These are phyloP conservation scores for Eleginops maclovinus DNA, from an alignment of 2,113 vertebrate species.

Conservation along the genomic window DNA sequence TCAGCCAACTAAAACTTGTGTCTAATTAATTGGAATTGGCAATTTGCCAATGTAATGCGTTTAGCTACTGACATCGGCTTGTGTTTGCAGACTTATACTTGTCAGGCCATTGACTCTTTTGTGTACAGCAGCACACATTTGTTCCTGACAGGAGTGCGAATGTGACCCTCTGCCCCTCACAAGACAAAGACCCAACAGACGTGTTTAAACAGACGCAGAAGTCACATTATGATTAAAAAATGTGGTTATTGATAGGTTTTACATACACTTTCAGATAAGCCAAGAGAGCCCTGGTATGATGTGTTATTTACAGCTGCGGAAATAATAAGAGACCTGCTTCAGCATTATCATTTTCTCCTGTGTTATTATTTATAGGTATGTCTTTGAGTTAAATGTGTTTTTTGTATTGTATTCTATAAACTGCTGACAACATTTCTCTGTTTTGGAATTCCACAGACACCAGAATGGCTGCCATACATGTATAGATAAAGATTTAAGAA, in stretches of 20 bases:
- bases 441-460: too few relatives aligned
- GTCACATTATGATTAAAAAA: background rate
- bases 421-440: too few relatives aligned
- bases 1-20: constrained; percentile 65
- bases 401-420: too few relatives aligned
- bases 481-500: too few relatives aligned
- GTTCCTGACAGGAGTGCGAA: constrained; percentile 7
- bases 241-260: background rate
- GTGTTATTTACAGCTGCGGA: too few relatives aligned
- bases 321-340: too few relatives aligned
- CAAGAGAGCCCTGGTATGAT: too few relatives aligned
- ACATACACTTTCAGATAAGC: background rate
- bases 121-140: constrained; percentile 9
- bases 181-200: background rate
- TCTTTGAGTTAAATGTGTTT: too few relatives aligned
- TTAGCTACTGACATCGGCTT: constrained; percentile 56
- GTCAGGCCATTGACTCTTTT: constrained; percentile 26
- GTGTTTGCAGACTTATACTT: constrained; percentile 33
- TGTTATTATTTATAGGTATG: too few relatives aligned
- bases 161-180: background rate
- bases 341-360: too few relatives aligned
- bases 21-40: constrained; percentile 68
- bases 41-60: constrained; percentile 65
- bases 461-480: too few relatives aligned
- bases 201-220: background rate